These are phyloP conservation scores for Xestia xanthographa DNA, from an alignment of 2,888 invertebrate genomes.

Conservation along the genomic window DNA sequence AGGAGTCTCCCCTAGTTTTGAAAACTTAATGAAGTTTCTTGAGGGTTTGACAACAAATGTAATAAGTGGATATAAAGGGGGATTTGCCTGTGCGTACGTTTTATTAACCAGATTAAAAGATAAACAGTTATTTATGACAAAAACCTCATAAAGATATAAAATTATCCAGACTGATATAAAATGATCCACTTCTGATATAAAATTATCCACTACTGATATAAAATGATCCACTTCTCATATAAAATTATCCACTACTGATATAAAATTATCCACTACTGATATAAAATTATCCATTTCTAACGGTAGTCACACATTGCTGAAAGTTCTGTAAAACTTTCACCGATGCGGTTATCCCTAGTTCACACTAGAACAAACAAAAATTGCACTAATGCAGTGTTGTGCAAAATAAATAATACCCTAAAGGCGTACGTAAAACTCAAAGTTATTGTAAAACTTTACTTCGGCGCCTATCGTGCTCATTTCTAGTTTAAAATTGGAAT, in stretches of 20 bases:
- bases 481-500: constrained; percentile 86
- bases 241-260: too few species aligned
- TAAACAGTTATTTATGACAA: background rate
- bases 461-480: constrained; percentile 73
- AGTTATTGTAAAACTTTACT: constrained; percentile 81
- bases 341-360: background rate
- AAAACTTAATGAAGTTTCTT: constrained; percentile 27
- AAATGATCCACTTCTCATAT: background rate
- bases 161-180: background rate
- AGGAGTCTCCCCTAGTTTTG: constrained; percentile 31
- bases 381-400: constrained; percentile 24
- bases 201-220: background rate
- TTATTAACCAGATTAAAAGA: background rate
- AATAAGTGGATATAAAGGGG: background rate
- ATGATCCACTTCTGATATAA: background rate
- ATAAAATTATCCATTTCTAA: background rate
- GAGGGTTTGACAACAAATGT: constrained; percentile 7
- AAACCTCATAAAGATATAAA: background rate
- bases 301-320: background rate
- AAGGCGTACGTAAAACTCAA: constrained; percentile 65
- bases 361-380: background rate
- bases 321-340: background rate
- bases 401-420: constrained; percentile 61
- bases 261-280: background rate
- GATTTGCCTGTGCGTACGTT: background rate